Percentiles rank a stretch among this genome's conserved stretches.
These are phyloP conservation scores for Paracanthobrama guichenoti DNA, from an alignment of 2,113 vertebrate genomes.

Conservation along the genomic window DNA sequence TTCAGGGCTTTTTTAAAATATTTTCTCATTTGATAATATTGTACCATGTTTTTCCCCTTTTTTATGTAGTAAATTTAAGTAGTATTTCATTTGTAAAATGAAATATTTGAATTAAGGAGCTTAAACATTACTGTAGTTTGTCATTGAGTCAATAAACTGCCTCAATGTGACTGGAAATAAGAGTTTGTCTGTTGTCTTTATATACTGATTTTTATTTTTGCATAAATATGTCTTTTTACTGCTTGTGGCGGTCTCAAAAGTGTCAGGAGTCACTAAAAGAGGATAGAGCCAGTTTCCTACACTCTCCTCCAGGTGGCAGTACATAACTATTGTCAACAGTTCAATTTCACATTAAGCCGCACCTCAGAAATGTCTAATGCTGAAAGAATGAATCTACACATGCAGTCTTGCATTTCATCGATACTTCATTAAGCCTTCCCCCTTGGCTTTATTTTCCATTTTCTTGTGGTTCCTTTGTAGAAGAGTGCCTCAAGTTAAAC, in stretches of 20 bases:
- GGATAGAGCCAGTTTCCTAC: background rate
- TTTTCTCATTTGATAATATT: conserved; percentile 57
- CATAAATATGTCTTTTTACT: background rate
- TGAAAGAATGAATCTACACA: conserved; percentile 8
- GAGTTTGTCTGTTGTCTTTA: background rate
- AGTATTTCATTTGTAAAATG: conserved; percentile 42
- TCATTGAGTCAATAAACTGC: conserved; percentile 51
- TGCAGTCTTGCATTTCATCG: background rate
- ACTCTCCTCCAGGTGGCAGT: conserved; percentile 49
- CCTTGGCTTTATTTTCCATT: background rate
- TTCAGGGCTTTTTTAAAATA: conserved; percentile 54
- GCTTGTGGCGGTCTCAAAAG: background rate
- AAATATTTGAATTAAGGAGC: conserved; percentile 12
- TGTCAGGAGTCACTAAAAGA: background rate
- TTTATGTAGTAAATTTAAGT: conserved; percentile 56
- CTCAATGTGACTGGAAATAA: conserved; percentile 38
- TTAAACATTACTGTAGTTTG: conserved; percentile 24
- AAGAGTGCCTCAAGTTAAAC: background rate
- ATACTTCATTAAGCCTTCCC: conserved; percentile 1
- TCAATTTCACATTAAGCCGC: background rate
- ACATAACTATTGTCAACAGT: conserved; percentile 1
- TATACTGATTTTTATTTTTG: background rate
- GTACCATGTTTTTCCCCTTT: conserved; percentile 61
- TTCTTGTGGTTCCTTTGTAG: background rate
- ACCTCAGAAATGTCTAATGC: conserved; percentile 20